A percentile compares a stretch with the other conserved stretches of the same genome.
phyloP scores from a whole-genome alignment of 2,113 vertebrate species.

The Entelurus aequoreus region DNA sequence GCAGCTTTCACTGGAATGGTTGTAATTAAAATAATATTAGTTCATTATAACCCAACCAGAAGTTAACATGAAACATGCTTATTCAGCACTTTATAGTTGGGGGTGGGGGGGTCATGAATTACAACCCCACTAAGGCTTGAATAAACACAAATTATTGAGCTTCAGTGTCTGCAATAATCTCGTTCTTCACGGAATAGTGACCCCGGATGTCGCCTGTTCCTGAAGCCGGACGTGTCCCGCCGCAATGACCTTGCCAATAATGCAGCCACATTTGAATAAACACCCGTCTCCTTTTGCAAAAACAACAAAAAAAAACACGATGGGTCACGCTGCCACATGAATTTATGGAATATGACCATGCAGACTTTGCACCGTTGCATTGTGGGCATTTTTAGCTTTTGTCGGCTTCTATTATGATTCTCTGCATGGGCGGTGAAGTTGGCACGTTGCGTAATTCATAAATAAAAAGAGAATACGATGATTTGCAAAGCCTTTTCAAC shows the following conservation, averaged over 20 bases:
- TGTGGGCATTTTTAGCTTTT: slow-evolving; percentile 35
- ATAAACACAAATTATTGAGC: background rate
- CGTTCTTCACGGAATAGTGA: too few relatives aligned
- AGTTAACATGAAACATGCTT: background rate
- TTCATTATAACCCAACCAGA: too few relatives aligned
- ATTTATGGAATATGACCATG: slow-evolving; percentile 38
- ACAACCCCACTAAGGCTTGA: background rate
- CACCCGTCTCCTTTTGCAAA: slow-evolving; percentile 12
- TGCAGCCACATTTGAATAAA: slow-evolving; percentile 21
- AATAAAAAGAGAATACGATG: too few relatives aligned
- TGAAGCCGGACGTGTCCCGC: too few relatives aligned
- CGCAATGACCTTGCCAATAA: background rate
- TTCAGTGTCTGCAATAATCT: too few relatives aligned
- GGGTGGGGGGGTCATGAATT: background rate
- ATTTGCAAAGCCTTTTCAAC: too few relatives aligned
- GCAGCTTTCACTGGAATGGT: too few relatives aligned
- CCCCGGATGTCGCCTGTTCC: too few relatives aligned
- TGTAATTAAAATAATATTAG: too few relatives aligned
- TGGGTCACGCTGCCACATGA: slow-evolving; percentile 28
- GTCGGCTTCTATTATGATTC: slow-evolving; percentile 54
- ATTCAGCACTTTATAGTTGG: slow-evolving; percentile 1
- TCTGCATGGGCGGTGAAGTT: background rate
- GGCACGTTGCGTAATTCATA: too few relatives aligned
- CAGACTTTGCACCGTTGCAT: slow-evolving; percentile 37
- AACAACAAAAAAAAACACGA: slow-evolving; percentile 1